Evolutionary conservation across 2,888 invertebrate genomes (phyloP), one percentile per base, ranked within the genome.

Genomic region (Liopterus haemorrhoidalis): DNA sequence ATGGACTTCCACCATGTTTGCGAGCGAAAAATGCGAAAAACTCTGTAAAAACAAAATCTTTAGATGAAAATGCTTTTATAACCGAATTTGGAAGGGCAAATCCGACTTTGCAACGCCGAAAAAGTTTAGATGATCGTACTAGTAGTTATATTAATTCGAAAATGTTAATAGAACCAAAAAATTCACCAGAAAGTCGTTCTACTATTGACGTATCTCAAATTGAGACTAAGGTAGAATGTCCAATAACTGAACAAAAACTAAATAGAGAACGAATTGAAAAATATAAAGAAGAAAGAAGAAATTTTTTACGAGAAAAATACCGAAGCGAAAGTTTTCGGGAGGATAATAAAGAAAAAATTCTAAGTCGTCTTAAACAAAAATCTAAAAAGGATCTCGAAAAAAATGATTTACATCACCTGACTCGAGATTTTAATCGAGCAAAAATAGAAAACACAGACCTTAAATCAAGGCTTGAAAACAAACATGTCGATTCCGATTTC

Each of bases 201-300:
- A 3, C 66, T 66, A 39, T 45, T 64, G 38, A 53, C 64, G 3
- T 66, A 68, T 47, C 64, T 65, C 47, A n/a, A n/a, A 55, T 49
- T 5, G 65, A 66, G 32, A 64, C 63, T 45, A 52, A 51, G 24
- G 44, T 49, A 5, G 46, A 45, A 16, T 32, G 18, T 20, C 22
- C 25, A n/a, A 38, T 37, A n/a, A 30, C 37, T 42, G 62, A 63
- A 31, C 60, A 61, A 45, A 65, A 82, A 48, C 61, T 81, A 15
- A 83, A 85, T 57, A 71, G 91, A 33, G 90, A 91, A 60, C 70
- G 91, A 32, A 89, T 92, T 52, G 90, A 92, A 66, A 84, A 85
- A 63, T 92, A 91, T 63, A 92, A 92, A 68, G 89, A 91, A 61
- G 91, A 92, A 61, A 71, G 91, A n/a, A 73, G 92, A 38, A 83